Evolutionary conservation across 2,888 invertebrate species (phyloP).

Genomic region (Eutolmus rufibarbis): DNA sequence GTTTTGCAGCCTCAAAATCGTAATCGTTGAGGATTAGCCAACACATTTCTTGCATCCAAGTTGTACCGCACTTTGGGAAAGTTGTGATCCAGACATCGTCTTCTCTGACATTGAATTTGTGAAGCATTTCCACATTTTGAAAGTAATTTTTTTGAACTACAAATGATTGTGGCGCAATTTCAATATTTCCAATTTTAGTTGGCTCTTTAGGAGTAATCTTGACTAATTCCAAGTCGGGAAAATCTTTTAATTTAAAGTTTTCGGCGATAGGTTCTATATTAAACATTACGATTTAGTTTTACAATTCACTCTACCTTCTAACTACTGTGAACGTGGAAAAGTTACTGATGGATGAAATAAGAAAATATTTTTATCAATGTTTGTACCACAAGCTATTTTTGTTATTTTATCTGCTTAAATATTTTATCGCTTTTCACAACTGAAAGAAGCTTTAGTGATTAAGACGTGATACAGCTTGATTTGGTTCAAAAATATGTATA

Average conservation of each 20-base stretch:
- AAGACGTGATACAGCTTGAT: too few species aligned
- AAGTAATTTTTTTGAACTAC: not conserved
- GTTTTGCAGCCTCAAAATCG: constrained; percentile 56
- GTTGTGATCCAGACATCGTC: constrained; percentile 60
- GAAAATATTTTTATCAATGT: not conserved
- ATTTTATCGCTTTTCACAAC: not conserved
- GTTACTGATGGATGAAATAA: not conserved
- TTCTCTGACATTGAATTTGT: constrained; percentile 56
- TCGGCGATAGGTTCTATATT: not conserved
- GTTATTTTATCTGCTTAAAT: not conserved
- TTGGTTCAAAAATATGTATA: too few species aligned
- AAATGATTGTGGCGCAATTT: not conserved
- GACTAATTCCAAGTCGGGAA: not conserved
- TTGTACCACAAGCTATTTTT: not conserved
- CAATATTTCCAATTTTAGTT: not conserved
- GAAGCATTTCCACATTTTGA: constrained; percentile 49
- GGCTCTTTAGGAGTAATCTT: not conserved
- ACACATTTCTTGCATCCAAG: constrained; percentile 60
- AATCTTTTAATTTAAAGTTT: not conserved
- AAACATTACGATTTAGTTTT: not conserved
- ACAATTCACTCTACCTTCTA: not conserved
- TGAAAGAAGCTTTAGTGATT: not conserved
- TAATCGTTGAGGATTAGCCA: constrained; percentile 58
- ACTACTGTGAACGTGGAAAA: not conserved
- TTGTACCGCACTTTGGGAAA: constrained; percentile 59